Evolutionary conservation across 2,888 invertebrate species (phyloP).

Genomic region (Ganaspis brasiliensis): DNA sequence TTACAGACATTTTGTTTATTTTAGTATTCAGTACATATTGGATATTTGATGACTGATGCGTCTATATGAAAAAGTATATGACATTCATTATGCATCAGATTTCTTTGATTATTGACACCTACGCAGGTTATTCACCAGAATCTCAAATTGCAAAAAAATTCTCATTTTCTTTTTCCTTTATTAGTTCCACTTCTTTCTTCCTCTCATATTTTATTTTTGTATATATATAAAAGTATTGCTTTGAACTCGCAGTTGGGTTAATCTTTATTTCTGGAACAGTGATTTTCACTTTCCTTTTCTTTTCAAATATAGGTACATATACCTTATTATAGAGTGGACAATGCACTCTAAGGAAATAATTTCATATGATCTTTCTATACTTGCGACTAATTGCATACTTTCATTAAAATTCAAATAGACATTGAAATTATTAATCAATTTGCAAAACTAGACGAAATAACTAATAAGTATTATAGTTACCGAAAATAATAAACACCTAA

Average conservation of each 20-base stretch:
- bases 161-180: neutral
- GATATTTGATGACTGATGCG: too few species aligned
- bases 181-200: neutral
- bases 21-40: too few species aligned
- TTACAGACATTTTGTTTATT: too few species aligned
- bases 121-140: neutral
- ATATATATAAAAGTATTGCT: neutral
- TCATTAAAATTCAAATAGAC: too few species aligned
- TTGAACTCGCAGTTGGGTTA: slow-evolving; percentile 7
- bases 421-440: too few species aligned
- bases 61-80: too few species aligned
- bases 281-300: slow-evolving; percentile 32
- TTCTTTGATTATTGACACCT: neutral
- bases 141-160: neutral
- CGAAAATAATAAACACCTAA: too few species aligned
- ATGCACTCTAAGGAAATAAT: neutral
- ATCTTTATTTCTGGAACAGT: slow-evolving; percentile 47
- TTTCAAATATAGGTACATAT: neutral
- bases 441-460: too few species aligned
- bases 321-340: neutral
- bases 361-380: neutral
- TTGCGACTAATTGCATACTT: too few species aligned
- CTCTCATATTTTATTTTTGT: slow-evolving; percentile 5
- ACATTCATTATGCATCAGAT: too few species aligned
- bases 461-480: too few species aligned